Evolutionary conservation across 2,113 vertebrate genomes (phyloP), one percentile per base, ranked within the genome.

Genomic region (Anguilla rostrata): DNA sequence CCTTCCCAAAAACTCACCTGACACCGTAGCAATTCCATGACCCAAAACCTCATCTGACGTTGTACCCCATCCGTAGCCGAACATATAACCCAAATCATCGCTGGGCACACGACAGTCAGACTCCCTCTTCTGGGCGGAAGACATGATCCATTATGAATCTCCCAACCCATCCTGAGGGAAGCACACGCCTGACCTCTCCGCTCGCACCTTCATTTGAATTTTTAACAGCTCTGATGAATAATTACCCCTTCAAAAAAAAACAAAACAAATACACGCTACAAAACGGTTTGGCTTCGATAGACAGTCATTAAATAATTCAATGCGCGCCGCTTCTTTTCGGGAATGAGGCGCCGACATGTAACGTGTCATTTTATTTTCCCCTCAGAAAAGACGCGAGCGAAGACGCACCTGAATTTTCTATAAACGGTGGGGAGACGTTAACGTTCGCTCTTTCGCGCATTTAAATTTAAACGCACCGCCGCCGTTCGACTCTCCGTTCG

Each of bases 291-390:
- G 91, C 90, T 88, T 91, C 91, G 26, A 75, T 89, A 91, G 89
- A 88, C 82, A 41, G 41, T 86, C 88, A 87, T 90, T 94, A 92
- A 95, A 95, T 95, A 93, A 94, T 94, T 94, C 92, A 94, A 91
- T 82, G 34, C 2, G 78, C 82, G 84, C 83, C 46, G 41, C 29
- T 88, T 78, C 66, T 83, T 49, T 85, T 82, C 49, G 81, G 84
- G 85, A 86, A 84, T 84, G 82, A 75, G 81, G 66, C 87, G 87
- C 89, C 84, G 89, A 92, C 93, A 94, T 94, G 93, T 94, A 93
- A 94, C 89, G 88, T 79, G 85, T 82, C 88, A 66, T 85, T 82
- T 89, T 89, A 60, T 88, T 87, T 87, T 87, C 89, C 85, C 78
- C 83, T 49, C 63, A 22, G 49, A 53, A 53, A 53, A 53, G 8